Conservation (phyloP, 2,888 invertebrate species). For the Serripes groenlandicus region DNA sequence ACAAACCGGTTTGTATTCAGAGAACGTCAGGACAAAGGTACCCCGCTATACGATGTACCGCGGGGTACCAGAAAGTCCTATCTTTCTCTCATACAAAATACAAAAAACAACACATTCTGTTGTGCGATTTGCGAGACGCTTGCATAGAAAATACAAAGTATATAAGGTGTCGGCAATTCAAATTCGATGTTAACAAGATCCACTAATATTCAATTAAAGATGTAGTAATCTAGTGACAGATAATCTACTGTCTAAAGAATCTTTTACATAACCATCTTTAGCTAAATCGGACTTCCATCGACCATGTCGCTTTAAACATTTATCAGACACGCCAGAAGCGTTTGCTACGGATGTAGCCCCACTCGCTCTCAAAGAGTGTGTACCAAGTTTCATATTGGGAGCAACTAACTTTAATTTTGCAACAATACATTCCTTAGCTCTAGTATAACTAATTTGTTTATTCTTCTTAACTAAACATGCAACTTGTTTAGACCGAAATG, state of each 20-base stretch:
- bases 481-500: constrained; percentile 17
- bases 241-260: constrained; percentile 22
- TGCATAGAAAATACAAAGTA: too few relatives aligned
- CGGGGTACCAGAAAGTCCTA: too few relatives aligned
- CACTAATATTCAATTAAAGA: too few relatives aligned
- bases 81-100: too few relatives aligned
- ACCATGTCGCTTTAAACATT: constrained; percentile 45
- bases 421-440: constrained; percentile 35
- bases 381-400: constrained; percentile 34
- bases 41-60: too few relatives aligned
- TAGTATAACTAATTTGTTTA: constrained; percentile 37
- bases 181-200: too few relatives aligned
- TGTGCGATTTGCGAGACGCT: too few relatives aligned
- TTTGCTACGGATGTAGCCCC: constrained; percentile 31
- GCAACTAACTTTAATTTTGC: constrained; percentile 37
- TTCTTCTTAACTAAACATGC: constrained; percentile 17
- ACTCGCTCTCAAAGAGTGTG: constrained; percentile 35
- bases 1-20: too few relatives aligned
- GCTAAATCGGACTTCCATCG: constrained; percentile 39
- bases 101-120: too few relatives aligned
- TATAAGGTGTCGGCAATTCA: too few relatives aligned
- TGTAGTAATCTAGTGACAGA: too few relatives aligned
- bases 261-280: constrained; percentile 40
- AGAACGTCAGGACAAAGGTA: too few relatives aligned
- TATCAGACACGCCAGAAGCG: constrained; percentile 13